These are phyloP conservation scores for Molossus molossus DNA, from an alignment of 2,797 vertebrate genomes.

Conservation along the genomic window DNA sequence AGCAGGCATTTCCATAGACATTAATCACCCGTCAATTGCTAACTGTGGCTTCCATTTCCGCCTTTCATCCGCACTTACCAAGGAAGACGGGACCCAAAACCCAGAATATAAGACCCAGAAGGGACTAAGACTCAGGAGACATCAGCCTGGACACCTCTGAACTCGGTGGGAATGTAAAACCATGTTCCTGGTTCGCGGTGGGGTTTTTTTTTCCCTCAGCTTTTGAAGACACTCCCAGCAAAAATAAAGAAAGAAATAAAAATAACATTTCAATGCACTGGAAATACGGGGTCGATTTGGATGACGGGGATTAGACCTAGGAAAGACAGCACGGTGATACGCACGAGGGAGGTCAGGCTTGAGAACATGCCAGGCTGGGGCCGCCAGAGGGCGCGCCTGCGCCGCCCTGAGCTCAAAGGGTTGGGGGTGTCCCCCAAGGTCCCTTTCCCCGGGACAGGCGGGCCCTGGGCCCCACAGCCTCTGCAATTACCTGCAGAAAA, in stretches of 20 bases:
- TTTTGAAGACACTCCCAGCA: constrained; percentile 5
- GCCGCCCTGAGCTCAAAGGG: not conserved
- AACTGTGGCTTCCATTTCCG: not conserved
- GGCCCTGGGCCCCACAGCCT: not conserved
- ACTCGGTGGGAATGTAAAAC: not conserved
- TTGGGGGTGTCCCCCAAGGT: accelerated
- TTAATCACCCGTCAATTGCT: not conserved
- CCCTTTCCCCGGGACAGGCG: accelerated
- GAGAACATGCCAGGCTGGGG: not conserved
- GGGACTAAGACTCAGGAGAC: too few relatives aligned
- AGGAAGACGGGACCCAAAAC: not conserved
- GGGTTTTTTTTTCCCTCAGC: not conserved
- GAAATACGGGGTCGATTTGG: not conserved
- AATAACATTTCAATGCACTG: constrained; percentile 66
- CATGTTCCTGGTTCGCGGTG: not conserved
- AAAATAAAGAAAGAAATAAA: not conserved
- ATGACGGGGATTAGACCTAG: not conserved
- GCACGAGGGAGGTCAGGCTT: not conserved
- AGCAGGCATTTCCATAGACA: constrained; percentile 20
- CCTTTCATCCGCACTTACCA: not conserved
- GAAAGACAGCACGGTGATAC: not conserved
- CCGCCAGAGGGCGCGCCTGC: constrained; percentile 51
- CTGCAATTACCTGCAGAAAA: not conserved
- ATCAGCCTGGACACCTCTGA: constrained; percentile 40
- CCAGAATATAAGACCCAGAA: not conserved